Evolutionary conservation across 1,140 invertebrate species (phyloP).

Genomic region (Delia radicum): DNA sequence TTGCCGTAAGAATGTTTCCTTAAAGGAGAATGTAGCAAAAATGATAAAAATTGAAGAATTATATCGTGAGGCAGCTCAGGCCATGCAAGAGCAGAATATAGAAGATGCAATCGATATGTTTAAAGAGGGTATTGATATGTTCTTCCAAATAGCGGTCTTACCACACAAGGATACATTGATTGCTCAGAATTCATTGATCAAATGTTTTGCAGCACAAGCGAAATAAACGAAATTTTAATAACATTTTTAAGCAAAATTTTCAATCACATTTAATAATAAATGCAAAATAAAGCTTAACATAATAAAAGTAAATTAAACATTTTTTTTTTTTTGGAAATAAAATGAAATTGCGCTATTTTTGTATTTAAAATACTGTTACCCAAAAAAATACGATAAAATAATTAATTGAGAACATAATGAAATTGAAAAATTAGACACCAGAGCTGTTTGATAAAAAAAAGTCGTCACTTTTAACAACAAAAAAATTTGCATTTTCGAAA

Average conservation of each 20-base stretch:
- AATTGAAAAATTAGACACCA: too few relatives aligned
- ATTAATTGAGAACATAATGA: too few relatives aligned
- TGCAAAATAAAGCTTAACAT: too few relatives aligned
- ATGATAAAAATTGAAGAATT: slow-evolving; percentile 59
- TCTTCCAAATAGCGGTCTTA: slow-evolving; percentile 59
- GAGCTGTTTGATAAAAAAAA: too few relatives aligned
- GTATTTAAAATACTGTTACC: background rate
- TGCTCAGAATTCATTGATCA: slow-evolving; percentile 63
- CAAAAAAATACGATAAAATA: too few relatives aligned
- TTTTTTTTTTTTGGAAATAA: too few relatives aligned
- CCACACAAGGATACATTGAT: slow-evolving; percentile 63
- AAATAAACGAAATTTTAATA: background rate
- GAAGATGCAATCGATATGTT: slow-evolving; percentile 55
- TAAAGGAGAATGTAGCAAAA: slow-evolving; percentile 56
- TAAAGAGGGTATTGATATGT: slow-evolving; percentile 58
- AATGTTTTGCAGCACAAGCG: slow-evolving; percentile 58
- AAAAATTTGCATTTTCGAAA: too few relatives aligned
- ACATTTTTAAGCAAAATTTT: background rate
- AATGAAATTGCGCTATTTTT: too few relatives aligned
- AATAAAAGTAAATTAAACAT: too few relatives aligned
- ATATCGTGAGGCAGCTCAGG: slow-evolving; percentile 57
- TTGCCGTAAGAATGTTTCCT: slow-evolving; percentile 59
- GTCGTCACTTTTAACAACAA: too few relatives aligned
- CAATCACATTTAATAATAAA: too few relatives aligned
- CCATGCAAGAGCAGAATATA: slow-evolving; percentile 55